phyloP scores from a whole-genome alignment of 2,113 vertebrate species.

The Odontesthes bonariensis region DNA sequence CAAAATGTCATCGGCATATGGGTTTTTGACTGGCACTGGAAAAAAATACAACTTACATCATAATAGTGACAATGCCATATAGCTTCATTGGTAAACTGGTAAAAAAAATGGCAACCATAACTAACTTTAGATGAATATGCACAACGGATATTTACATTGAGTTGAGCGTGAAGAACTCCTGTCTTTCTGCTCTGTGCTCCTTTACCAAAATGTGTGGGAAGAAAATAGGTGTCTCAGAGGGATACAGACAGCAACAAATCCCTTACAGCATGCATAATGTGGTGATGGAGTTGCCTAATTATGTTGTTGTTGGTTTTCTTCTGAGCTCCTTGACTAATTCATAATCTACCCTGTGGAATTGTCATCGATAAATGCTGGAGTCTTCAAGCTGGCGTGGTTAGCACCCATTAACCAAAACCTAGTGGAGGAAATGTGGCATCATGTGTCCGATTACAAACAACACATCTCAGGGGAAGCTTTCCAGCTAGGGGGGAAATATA shows the following conservation, averaged over 20 bases:
- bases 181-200: slow-evolving; percentile 10
- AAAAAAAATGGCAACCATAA: too few relatives aligned
- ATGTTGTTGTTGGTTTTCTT: slow-evolving; percentile 59
- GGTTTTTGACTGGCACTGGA: too few relatives aligned
- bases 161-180: neutral
- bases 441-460: slow-evolving; percentile 36
- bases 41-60: too few relatives aligned
- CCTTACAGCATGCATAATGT: slow-evolving; percentile 38
- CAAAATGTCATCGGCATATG: too few relatives aligned
- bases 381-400: slow-evolving; percentile 32
- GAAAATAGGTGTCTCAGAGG: slow-evolving; percentile 39
- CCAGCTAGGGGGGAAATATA: slow-evolving; percentile 18
- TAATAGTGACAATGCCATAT: too few relatives aligned
- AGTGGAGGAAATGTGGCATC: slow-evolving; percentile 12
- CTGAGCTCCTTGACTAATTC: slow-evolving; percentile 64
- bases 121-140: neutral
- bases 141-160: slow-evolving; percentile 19
- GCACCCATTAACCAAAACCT: slow-evolving; percentile 39
- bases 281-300: slow-evolving; percentile 65
- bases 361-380: slow-evolving; percentile 43
- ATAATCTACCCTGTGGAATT: slow-evolving; percentile 57
- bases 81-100: too few relatives aligned
- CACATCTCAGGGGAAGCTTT: slow-evolving; percentile 6
- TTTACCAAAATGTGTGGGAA: slow-evolving; percentile 9
- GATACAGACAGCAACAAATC: slow-evolving; percentile 48